Base-by-base conservation (phyloP, 2,113 vertebrate species). In the Struthidea cinerea region DNA sequence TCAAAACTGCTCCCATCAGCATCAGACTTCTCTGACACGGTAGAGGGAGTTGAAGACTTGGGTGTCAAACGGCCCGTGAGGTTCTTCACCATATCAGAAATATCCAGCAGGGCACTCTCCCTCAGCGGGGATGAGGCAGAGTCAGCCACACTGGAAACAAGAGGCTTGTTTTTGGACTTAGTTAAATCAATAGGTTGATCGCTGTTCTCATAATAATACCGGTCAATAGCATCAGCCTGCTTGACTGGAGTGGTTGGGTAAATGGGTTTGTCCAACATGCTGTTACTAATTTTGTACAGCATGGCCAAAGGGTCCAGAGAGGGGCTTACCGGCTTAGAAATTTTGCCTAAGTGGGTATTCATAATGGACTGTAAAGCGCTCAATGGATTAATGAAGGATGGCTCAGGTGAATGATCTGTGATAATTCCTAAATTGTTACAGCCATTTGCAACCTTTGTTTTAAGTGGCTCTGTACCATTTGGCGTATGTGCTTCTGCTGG, bases 1-100 rank as follows among this genome's bases (percentile, higher is more conserved):
- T 99, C 99, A 70, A 99, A 99, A 94, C 98, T 98, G 97, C 99
- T 99, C 89, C 98, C 99, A 0, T 99, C 99, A 1, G 98, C 97
- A 22, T 99, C 99, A 0, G 99, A 99, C 96, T 99, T 99, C 97
- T 99, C 99, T 1, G 99, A 99, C 75, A 99, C 96, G 0, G 98
- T 98, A n/a, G 98, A 99, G 0, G 99, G 99, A 20, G 99, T 99
- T 18, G 99, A 99, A 44, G 99, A 99, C 97, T 99, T 99, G 94
- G 99, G 99, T 82, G 99, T 99, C 97, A 99, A 98, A 57, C 98
- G 99, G 57, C 99, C 99, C 0, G 99, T 99, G 94, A 99, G 98
- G 97, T 99, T 99, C 93, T 99, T 99, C 49, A 99, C 99, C 99
- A 99, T 99, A 96, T 99, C 99, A 0, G 99, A 99, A 97, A 99